Evolutionary conservation across 1,140 invertebrate genomes (phyloP), one percentile per base, ranked within the genome.

Genomic region (Solen grandis): DNA sequence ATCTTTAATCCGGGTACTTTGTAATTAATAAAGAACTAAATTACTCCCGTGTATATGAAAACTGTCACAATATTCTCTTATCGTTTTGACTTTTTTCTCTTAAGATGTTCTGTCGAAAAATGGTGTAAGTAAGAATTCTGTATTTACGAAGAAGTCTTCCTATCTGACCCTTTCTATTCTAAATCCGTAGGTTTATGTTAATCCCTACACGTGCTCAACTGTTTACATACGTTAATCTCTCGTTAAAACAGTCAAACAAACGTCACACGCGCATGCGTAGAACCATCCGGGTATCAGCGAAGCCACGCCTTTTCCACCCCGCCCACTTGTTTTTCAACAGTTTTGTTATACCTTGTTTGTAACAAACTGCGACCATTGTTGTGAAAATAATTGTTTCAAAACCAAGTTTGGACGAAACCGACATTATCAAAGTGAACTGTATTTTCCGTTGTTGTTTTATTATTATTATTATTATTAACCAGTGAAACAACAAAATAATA

Each of bases 141-240:
- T n/a, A n/a, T n/a, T n/a, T n/a, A n/a, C n/a, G n/a, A n/a, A n/a
- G n/a, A n/a, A n/a, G n/a, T 46, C 19, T 46, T 19, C 19, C 41
- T 52, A 27, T 60, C 50, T 59, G 55, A 60, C 57, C 31, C 36
- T 73, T 60, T 31, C 35, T 55, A 60, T 73, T 41, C 70, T 73
- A 73, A 73, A 73, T 73, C 70, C 70, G 19, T 55, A 38, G 63
- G 69, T 68, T 66, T 78, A 76, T 69, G 63, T 38, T 78, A 78
- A 78, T 78, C 75, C 55, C 36, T 66, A 69, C 75, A 78, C 75
- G 75, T 78, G 75, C 63, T 78, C 62, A 50, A 35, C 10, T 78
- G 75, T 78, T 78, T 78, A 78, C 63, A 66, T 78, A 78, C 63
- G 75, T 57, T 78, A 78, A 78, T 78, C 75, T 55, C 27, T 22